Conservation (phyloP, 2,888 invertebrate species). For the Drosophila suboccidentalis region DNA sequence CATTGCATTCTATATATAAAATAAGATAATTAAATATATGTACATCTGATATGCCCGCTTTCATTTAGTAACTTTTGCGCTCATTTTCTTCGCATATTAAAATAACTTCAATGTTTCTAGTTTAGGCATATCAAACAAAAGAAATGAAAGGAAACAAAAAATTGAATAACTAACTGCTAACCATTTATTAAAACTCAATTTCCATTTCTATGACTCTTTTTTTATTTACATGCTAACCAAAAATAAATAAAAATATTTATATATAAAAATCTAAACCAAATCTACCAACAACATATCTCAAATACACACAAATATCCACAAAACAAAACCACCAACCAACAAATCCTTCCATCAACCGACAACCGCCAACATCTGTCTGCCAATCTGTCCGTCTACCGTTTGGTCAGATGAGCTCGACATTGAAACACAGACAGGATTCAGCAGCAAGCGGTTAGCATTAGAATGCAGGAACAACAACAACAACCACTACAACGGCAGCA, state of each 20-base stretch:
- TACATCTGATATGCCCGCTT: conserved; percentile 51
- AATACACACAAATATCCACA: conserved; percentile 35
- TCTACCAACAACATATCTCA: conserved; percentile 44
- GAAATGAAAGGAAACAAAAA: conserved; percentile 34
- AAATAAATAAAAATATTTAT: conserved; percentile 28
- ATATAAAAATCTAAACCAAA: conserved; percentile 36
- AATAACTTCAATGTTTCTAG: conserved; percentile 31
- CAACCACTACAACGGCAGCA: conserved; percentile 2
- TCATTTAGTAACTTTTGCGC: conserved; percentile 77
- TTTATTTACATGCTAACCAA: conserved; percentile 80
- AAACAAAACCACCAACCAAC: conserved; percentile 34
- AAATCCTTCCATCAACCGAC: conserved; percentile 29
- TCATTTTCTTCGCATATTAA: conserved; percentile 57
- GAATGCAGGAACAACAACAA: conserved; percentile 13
- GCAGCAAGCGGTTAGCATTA: conserved; percentile 31
- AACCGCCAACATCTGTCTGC: conserved; percentile 17
- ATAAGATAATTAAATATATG: conserved; percentile 19
- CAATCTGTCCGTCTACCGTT: conserved; percentile 23
- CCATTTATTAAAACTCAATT: conserved; percentile 75
- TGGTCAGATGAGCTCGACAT: conserved; percentile 52
- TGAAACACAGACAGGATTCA: conserved; percentile 36
- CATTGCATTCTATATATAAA: conserved; percentile 31
- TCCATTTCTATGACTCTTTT: conserved; percentile 78
- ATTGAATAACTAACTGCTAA: conserved; percentile 73
- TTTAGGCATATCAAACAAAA: conserved; percentile 21